Evolutionary conservation across 2,113 vertebrate genomes (phyloP), one percentile per base, ranked within the genome.

Genomic region (Theropithecus gelada): DNA sequence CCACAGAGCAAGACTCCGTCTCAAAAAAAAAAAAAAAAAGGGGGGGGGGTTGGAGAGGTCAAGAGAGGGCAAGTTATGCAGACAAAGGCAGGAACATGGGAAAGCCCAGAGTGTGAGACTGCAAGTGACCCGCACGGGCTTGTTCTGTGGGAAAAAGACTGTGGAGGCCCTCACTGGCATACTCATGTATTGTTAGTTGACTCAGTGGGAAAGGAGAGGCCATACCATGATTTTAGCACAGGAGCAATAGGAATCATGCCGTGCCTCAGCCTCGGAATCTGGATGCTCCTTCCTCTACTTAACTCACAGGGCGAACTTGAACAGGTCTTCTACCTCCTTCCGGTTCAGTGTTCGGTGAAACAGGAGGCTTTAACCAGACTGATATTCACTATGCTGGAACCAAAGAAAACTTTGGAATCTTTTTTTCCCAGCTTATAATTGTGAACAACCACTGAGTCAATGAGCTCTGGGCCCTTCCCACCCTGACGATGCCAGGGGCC

Each of bases 231-330:
- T 11, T 57, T 45, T 40, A 59, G 4, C 43, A n/a, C 43, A 52
- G 9, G 50, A 4, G 2, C 27, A 10, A 16, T 0, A 22, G 18
- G 27, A 80, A 48, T 2, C 0, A 11, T 7, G 61, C 52, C 4
- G 8, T 5, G 55, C 76, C 61, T 64, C 61, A 64, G 27, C 61
- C 23, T n/a, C 40, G 22, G 75, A 70, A n/a, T 7, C 52, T 30
- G 38, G 38, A 48, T 11, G 18, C 1, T 12, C 16, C 82, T 38
- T 40, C 8, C 82, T 84, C 82, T 68, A 43, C 82, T 32, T 23
- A 43, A 68, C 35, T 92, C 45, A 22, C 55, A 20, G 14, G 20
- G 8, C 13, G 8, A 88, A 38, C 38, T 32, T n/a, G 64, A 84
- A n/a, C 27, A 25, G 23, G 32, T 38, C 38, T 18, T 27, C 27